A percentile compares a stretch with the other conserved stretches of the same genome.
These are phyloP conservation scores for Therioaphis trifolii DNA, from an alignment of 2,888 invertebrate species.

Conservation along the genomic window DNA sequence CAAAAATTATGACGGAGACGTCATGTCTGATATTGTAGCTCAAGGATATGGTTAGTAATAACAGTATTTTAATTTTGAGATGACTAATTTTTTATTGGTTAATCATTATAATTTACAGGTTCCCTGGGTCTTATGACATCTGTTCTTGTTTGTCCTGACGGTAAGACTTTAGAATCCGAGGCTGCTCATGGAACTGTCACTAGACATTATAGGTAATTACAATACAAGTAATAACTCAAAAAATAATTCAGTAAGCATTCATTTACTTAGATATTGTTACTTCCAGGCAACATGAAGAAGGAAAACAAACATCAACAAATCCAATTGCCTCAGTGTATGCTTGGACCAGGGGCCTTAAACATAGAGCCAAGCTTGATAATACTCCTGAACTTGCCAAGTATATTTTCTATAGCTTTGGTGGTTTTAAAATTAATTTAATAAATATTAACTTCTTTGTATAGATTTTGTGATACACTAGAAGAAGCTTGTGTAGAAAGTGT, in stretches of 20 bases:
- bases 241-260: slow-evolving; percentile 20
- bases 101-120: slow-evolving; percentile 70
- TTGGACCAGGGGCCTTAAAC: slow-evolving; percentile 87
- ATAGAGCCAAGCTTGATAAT: slow-evolving; percentile 83
- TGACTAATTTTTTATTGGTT: neutral
- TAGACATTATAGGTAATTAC: slow-evolving; percentile 80
- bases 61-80: neutral
- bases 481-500: slow-evolving; percentile 86
- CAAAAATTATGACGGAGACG: slow-evolving; percentile 94
- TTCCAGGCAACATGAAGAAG: slow-evolving; percentile 85
- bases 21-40: slow-evolving; percentile 89
- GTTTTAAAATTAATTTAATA: neutral
- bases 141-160: slow-evolving; percentile 88
- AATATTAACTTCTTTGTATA: slow-evolving; percentile 65
- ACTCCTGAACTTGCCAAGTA: slow-evolving; percentile 78
- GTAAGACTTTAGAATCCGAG: slow-evolving; percentile 88
- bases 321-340: slow-evolving; percentile 92
- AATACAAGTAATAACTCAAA: too few relatives aligned
- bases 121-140: slow-evolving; percentile 92
- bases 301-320: slow-evolving; percentile 87
- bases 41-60: slow-evolving; percentile 73
- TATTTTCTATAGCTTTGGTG: slow-evolving; percentile 26
- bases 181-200: slow-evolving; percentile 94
- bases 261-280: slow-evolving; percentile 68
- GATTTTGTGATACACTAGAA: slow-evolving; percentile 80